Conservation (phyloP, 2,797 vertebrate species). For the Holocentrus rufus region DNA sequence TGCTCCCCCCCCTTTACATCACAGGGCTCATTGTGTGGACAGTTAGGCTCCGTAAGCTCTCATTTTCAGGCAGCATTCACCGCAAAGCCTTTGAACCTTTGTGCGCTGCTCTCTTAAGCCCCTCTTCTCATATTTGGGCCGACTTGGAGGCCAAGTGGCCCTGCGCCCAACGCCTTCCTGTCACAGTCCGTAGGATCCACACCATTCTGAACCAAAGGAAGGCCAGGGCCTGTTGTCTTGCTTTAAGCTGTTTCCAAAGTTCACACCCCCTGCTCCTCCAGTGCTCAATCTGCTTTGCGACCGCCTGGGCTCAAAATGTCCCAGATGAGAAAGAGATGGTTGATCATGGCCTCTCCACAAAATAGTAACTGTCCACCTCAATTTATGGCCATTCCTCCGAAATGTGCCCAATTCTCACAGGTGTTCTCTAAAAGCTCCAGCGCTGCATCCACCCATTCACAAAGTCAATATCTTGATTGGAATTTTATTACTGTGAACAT, state of each 20-base stretch:
- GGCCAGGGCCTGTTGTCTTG: slow-evolving; percentile 25
- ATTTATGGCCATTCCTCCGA: slow-evolving; percentile 43
- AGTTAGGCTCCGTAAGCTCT: slow-evolving; percentile 55
- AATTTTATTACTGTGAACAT: slow-evolving; percentile 5
- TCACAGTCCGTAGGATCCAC: slow-evolving; percentile 49
- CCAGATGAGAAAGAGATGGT: slow-evolving; percentile 1
- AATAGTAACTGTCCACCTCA: slow-evolving; percentile 49
- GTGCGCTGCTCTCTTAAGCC: slow-evolving; percentile 43
- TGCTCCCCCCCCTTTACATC: slow-evolving; percentile 24
- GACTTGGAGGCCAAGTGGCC: slow-evolving; percentile 63
- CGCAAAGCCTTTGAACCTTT: slow-evolving; percentile 67
- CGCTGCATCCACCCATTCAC: slow-evolving; percentile 37
- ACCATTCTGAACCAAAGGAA: slow-evolving; percentile 38
- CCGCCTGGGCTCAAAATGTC: background rate
- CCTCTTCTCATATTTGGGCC: slow-evolving; percentile 55
- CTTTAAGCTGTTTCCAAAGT: slow-evolving; percentile 17
- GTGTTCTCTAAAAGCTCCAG: slow-evolving; percentile 31
- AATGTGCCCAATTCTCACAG: slow-evolving; percentile 35
- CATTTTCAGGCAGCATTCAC: slow-evolving; percentile 60
- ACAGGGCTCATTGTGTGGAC: slow-evolving; percentile 56
- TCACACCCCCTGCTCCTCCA: background rate
- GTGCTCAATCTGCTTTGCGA: background rate
- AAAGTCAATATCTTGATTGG: slow-evolving; percentile 41
- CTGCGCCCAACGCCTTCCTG: slow-evolving; percentile 54
- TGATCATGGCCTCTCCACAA: slow-evolving; percentile 26